These are phyloP conservation scores for Zaprionus lineosus DNA, from an alignment of 2,888 invertebrate genomes.

Conservation along the genomic window DNA sequence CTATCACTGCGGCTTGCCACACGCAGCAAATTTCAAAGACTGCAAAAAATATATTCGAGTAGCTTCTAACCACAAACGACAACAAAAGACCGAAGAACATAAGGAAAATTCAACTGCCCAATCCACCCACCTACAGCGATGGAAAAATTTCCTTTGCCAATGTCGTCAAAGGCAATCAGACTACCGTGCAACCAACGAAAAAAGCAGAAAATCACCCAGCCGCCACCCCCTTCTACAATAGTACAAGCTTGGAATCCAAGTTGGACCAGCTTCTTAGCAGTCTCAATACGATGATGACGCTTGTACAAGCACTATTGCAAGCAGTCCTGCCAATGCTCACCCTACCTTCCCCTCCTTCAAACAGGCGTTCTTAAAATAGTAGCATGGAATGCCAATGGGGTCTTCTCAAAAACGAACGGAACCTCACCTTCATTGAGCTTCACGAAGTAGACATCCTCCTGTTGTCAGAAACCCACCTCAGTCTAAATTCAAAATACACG, in stretches of 20 bases:
- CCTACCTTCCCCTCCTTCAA: background rate
- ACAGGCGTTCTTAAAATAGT: background rate
- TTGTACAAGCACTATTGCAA: background rate
- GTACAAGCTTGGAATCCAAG: too few relatives aligned
- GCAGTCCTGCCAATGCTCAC: too few relatives aligned
- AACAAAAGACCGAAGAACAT: too few relatives aligned
- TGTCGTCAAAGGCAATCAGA: background rate
- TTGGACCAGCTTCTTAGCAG: background rate
- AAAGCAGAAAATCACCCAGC: too few relatives aligned
- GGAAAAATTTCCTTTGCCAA: background rate
- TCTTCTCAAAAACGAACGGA: background rate
- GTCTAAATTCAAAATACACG: too few relatives aligned
- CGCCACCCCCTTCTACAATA: too few relatives aligned
- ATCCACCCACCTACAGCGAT: too few relatives aligned
- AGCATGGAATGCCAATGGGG: conserved; percentile 1
- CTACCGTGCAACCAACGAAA: too few relatives aligned
- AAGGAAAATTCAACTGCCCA: too few relatives aligned
- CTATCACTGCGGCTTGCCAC: background rate
- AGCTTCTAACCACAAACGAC: conserved; percentile 2
- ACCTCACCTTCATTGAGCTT: background rate
- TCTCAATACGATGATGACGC: background rate
- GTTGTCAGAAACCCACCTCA: too few relatives aligned
- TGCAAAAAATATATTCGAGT: background rate
- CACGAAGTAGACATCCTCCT: too few relatives aligned
- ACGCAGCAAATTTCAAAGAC: background rate